These are phyloP conservation scores for Hyles euphorbiae DNA, from an alignment of 1,140 invertebrate genomes.

Conservation along the genomic window DNA sequence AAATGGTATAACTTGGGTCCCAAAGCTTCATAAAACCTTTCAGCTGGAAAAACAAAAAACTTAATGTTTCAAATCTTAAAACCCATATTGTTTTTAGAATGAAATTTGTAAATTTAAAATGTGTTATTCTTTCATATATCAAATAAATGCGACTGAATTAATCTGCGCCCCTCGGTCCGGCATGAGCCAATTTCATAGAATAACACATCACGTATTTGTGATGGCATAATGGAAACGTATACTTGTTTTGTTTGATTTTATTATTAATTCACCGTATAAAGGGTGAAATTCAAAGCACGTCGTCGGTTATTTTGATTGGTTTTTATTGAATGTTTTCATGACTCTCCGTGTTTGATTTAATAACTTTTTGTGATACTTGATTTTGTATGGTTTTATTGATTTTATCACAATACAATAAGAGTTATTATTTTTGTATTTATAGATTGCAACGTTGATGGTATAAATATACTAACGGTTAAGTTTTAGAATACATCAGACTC, in stretches of 20 bases:
- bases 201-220: slow-evolving; percentile 40
- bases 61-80: too few species aligned
- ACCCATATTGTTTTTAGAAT: too few species aligned
- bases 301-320: slow-evolving; percentile 39
- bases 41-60: too few species aligned
- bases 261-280: slow-evolving; percentile 46
- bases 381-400: slow-evolving; percentile 11
- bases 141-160: slow-evolving; percentile 37
- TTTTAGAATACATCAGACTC: too few species aligned
- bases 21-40: too few species aligned
- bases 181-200: slow-evolving; percentile 44
- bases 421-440: not conserved
- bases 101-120: not conserved
- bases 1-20: too few species aligned
- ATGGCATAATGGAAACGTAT: slow-evolving; percentile 34
- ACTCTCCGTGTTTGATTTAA: slow-evolving; percentile 17
- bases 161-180: slow-evolving; percentile 23
- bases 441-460: not conserved
- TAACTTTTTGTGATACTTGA: slow-evolving; percentile 15
- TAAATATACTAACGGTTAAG: too few species aligned
- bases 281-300: slow-evolving; percentile 28
- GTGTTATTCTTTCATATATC: slow-evolving; percentile 19
- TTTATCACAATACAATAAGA: not conserved
- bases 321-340: slow-evolving; percentile 25
- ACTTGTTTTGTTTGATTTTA: slow-evolving; percentile 36